These are phyloP conservation scores for Aphaenogaster floridana DNA, from an alignment of 1,140 invertebrate genomes.

Conservation along the genomic window DNA sequence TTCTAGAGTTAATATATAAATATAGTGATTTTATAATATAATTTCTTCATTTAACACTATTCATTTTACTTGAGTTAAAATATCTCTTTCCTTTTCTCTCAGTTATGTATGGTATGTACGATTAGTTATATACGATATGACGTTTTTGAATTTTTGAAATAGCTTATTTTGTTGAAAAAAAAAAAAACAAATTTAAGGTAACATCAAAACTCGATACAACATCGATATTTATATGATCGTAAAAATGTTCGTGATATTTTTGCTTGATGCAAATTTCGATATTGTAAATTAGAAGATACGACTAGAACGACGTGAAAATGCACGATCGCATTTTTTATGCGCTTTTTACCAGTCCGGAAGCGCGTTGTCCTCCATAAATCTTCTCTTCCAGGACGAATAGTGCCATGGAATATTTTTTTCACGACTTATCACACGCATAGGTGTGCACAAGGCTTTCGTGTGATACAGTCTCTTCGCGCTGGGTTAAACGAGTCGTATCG, in stretches of 20 bases:
- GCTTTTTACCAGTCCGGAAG: neutral
- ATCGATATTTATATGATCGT: conserved; percentile 20
- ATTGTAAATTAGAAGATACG: conserved; percentile 44
- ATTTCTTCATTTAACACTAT: neutral
- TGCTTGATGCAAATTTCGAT: conserved; percentile 29
- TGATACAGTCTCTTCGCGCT: conserved; percentile 11
- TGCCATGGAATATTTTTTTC: conserved; percentile 21
- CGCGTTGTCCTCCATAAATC: conserved; percentile 48
- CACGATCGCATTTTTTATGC: conserved; percentile 49
- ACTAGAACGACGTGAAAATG: conserved; percentile 25
- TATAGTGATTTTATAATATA: neutral
- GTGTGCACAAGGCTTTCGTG: conserved; percentile 9
- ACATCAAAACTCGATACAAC: neutral
- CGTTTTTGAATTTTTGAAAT: neutral
- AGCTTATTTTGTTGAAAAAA: neutral
- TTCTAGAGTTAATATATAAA: neutral
- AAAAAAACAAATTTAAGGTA: neutral
- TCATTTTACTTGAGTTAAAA: neutral
- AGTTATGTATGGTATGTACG: neutral
- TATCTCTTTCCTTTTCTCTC: neutral
- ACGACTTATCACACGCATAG: conserved; percentile 39
- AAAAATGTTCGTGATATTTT: neutral
- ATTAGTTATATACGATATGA: neutral
- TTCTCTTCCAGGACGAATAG: conserved; percentile 11
- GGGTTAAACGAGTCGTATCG: conserved; percentile 71